Evolutionary conservation across 2,888 invertebrate species (phyloP).

Genomic region (Syrphus vitripennis): DNA sequence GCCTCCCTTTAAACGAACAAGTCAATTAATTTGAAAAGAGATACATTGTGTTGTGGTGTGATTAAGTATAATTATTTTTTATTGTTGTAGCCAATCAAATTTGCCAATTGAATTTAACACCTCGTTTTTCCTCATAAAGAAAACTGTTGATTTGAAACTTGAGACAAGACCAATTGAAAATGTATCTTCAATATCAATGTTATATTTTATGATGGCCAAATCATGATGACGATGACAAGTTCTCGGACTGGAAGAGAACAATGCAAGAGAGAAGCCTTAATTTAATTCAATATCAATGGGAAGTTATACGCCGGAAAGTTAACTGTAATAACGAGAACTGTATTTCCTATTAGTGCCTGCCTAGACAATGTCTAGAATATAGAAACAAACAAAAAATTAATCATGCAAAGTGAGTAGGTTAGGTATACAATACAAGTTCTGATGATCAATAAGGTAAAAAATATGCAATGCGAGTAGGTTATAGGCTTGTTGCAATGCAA

Average conservation of each 20-base stretch:
- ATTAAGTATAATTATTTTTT: not conserved
- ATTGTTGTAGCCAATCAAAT: conserved; percentile 5
- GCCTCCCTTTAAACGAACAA: not conserved
- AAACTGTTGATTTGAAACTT: conserved; percentile 8
- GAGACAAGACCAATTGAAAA: not conserved
- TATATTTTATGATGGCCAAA: not conserved
- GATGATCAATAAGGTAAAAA: not conserved
- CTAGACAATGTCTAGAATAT: not conserved
- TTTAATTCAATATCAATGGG: not conserved
- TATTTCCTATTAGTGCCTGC: not conserved
- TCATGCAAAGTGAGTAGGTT: not conserved
- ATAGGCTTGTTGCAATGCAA: not conserved
- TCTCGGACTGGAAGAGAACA: not conserved
- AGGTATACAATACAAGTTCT: not conserved
- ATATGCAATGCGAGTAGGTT: not conserved
- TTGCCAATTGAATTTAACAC: not conserved
- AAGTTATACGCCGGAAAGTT: not conserved
- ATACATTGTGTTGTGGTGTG: not conserved
- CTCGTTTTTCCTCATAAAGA: not conserved
- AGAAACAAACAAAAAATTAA: not conserved
- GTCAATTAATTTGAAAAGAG: conserved; percentile 16
- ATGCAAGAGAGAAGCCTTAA: not conserved
- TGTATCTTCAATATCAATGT: not conserved
- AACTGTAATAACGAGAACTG: not conserved
- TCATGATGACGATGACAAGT: conserved; percentile 12